Evolutionary conservation across 2,888 invertebrate species (phyloP).

Genomic region (Frankliniella intonsa): DNA sequence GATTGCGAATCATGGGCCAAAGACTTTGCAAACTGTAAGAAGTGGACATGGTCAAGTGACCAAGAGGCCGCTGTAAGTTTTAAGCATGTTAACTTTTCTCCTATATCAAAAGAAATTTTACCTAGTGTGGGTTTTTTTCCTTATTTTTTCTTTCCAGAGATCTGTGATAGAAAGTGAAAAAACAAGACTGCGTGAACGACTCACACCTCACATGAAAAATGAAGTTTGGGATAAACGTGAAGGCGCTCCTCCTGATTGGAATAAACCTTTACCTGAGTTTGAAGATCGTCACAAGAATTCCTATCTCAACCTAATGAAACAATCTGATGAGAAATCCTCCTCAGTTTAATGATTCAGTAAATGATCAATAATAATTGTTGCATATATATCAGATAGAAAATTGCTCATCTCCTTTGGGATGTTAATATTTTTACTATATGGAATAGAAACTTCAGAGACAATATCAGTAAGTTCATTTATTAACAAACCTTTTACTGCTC

Average conservation of each 20-base stretch:
- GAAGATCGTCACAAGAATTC: slow-evolving; percentile 62
- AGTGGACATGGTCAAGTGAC: slow-evolving; percentile 61
- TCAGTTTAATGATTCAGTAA: background rate
- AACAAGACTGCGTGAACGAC: slow-evolving; percentile 56
- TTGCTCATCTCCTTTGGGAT: too few relatives aligned
- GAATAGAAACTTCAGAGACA: too few relatives aligned
- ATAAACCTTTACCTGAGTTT: slow-evolving; percentile 72
- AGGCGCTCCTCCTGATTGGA: slow-evolving; percentile 76
- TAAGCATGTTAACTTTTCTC: background rate
- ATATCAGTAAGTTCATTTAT: background rate
- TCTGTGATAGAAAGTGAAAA: slow-evolving; percentile 69
- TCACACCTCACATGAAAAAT: slow-evolving; percentile 66
- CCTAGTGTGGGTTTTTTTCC: background rate
- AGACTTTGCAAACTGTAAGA: slow-evolving; percentile 69
- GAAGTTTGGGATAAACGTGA: slow-evolving; percentile 73
- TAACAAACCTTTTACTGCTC: too few relatives aligned
- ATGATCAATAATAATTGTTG: background rate
- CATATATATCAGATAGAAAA: background rate
- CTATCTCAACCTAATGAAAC: slow-evolving; percentile 60
- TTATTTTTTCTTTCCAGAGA: slow-evolving; percentile 48
- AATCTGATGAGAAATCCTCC: slow-evolving; percentile 40
- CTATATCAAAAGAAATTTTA: too few relatives aligned
- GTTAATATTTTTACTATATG: too few relatives aligned
- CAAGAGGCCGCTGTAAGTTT: slow-evolving; percentile 61
- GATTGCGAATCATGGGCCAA: slow-evolving; percentile 77